A percentile compares a stretch with the other conserved stretches of the same genome.
Evolutionary conservation across 2,113 vertebrate genomes (phyloP).

Genomic region (Trichomycterus rosablanca): DNA sequence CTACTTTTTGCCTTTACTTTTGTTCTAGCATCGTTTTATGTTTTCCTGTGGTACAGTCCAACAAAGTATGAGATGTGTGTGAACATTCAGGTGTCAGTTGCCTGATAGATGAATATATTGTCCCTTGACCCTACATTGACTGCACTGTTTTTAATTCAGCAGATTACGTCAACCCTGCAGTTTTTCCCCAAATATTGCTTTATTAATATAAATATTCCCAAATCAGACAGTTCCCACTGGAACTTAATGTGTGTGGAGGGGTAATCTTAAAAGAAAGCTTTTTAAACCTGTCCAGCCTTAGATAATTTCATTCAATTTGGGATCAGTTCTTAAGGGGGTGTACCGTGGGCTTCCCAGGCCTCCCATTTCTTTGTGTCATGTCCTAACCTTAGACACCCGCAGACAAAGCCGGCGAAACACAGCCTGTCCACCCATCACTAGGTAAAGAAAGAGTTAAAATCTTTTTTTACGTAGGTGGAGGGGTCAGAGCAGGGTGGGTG

Average conservation of each 20-base stretch:
- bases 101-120: too few species aligned
- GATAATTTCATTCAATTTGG: slow-evolving; percentile 94
- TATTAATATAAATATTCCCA: too few species aligned
- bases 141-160: too few species aligned
- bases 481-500: slow-evolving; percentile 25
- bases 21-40: too few species aligned
- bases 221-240: too few species aligned
- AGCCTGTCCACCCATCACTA: slow-evolving; percentile 60
- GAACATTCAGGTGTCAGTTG: too few species aligned
- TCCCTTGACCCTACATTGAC: too few species aligned
- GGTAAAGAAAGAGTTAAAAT: slow-evolving; percentile 87
- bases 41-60: too few species aligned
- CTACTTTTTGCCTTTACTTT: too few species aligned
- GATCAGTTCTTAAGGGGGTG: slow-evolving; percentile 62
- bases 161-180: too few species aligned
- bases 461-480: slow-evolving; percentile 52
- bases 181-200: too few species aligned
- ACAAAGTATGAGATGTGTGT: too few species aligned
- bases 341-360: slow-evolving; percentile 96
- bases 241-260: slow-evolving; percentile 46
- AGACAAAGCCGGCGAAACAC: slow-evolving; percentile 69
- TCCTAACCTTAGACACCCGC: slow-evolving; percentile 45
- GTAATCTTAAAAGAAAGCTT: slow-evolving; percentile 91
- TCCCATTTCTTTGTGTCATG: slow-evolving; percentile 87
- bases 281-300: slow-evolving; percentile 98